These are phyloP conservation scores for Columbina picui DNA, from an alignment of 2,113 vertebrate genomes.

Conservation along the genomic window DNA sequence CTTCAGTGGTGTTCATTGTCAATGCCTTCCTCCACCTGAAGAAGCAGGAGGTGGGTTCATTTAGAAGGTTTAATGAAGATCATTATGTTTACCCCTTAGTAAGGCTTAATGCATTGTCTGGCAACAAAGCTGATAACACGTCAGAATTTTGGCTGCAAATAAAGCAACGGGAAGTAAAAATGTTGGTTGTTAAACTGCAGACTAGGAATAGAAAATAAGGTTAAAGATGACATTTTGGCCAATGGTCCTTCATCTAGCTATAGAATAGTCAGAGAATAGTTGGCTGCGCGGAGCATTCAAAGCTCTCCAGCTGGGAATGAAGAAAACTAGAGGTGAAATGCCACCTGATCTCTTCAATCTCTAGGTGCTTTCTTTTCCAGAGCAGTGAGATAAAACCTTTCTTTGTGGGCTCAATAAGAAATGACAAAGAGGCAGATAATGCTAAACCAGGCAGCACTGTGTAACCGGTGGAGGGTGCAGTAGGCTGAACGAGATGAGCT, in stretches of 20 bases:
- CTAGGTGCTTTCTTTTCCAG: constrained; percentile 23
- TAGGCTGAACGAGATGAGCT: constrained; percentile 48
- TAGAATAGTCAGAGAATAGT: constrained; percentile 47
- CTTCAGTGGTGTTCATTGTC: constrained; percentile 68
- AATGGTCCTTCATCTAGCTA: constrained; percentile 41
- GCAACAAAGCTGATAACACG: constrained; percentile 77
- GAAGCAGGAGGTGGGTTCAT: constrained; percentile 80
- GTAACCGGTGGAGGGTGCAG: constrained; percentile 4
- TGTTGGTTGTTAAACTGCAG: constrained; percentile 74
- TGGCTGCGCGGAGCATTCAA: constrained; percentile 27
- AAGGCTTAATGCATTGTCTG: constrained; percentile 82
- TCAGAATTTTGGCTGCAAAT: constrained; percentile 80
- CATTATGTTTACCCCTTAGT: constrained; percentile 82
- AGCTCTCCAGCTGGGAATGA: constrained; percentile 47
- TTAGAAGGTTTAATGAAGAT: constrained; percentile 81
- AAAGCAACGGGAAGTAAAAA: constrained; percentile 77
- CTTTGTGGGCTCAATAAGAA: constrained; percentile 40
- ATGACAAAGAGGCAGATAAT: constrained; percentile 52
- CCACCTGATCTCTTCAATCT: constrained; percentile 37
- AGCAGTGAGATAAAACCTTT: constrained; percentile 44
- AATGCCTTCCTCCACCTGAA: constrained; percentile 77
- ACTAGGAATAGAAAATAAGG: constrained; percentile 70
- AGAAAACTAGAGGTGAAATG: constrained; percentile 50
- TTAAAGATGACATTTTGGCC: constrained; percentile 70
- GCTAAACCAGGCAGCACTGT: constrained; percentile 53